phyloP scores from a whole-genome alignment of 2,113 vertebrate species.

The Xenopus tropicalis region DNA sequence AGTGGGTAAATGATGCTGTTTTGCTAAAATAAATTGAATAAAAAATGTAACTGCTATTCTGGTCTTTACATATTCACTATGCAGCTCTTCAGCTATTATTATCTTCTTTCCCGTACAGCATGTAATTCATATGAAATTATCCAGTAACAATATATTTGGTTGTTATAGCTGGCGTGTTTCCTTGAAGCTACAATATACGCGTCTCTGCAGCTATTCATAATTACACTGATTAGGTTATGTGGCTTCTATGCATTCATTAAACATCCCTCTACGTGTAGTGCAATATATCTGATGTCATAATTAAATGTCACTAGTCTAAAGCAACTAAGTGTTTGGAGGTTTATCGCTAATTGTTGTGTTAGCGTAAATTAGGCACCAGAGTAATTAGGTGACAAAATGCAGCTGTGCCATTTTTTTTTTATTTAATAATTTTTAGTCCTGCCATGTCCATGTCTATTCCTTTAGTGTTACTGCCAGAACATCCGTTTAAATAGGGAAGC shows the following conservation, averaged over 20 bases:
- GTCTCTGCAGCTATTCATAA: neutral
- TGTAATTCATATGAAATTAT: neutral
- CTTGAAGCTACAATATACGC: neutral
- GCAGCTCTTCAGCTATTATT: too few species aligned
- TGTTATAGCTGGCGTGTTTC: neutral
- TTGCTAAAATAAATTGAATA: too few species aligned
- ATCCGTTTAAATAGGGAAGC: too few species aligned
- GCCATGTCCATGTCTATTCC: neutral
- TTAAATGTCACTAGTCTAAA: slow-evolving; percentile 33
- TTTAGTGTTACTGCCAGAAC: neutral
- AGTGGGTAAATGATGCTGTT: too few species aligned
- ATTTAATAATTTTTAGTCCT: neutral
- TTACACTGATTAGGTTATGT: slow-evolving; percentile 6
- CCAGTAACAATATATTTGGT: neutral
- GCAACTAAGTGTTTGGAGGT: slow-evolving; percentile 16
- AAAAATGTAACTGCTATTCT: too few species aligned
- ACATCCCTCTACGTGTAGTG: neutral
- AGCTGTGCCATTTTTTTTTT: slow-evolving; percentile 25
- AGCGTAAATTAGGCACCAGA: slow-evolving; percentile 36
- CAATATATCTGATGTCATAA: slow-evolving; percentile 21
- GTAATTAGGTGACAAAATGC: slow-evolving; percentile 34
- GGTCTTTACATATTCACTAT: too few species aligned
- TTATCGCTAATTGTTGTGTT: slow-evolving; percentile 36
- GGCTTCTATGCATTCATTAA: neutral
- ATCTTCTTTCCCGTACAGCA: neutral